These are phyloP conservation scores for Tupaia chinensis DNA, from an alignment of 2,113 vertebrate genomes.

Conservation along the genomic window DNA sequence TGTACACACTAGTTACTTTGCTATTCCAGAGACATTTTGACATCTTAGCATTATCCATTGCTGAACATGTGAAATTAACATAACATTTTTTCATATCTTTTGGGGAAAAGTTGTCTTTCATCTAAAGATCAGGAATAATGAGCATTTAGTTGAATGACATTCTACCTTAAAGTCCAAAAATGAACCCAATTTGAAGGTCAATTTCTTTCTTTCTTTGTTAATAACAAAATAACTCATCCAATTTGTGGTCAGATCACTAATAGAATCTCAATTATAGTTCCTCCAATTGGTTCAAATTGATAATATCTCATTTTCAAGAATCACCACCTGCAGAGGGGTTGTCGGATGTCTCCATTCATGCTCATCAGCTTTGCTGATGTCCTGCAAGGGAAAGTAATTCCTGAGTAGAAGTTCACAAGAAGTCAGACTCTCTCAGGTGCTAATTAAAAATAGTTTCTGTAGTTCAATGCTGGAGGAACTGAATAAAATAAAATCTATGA, in stretches of 20 bases:
- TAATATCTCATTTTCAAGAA: slow-evolving; percentile 66
- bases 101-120: slow-evolving; percentile 61
- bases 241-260: slow-evolving; percentile 61
- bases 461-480: not conserved
- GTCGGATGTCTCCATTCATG: not conserved
- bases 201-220: slow-evolving; percentile 72
- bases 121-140: slow-evolving; percentile 73
- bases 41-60: slow-evolving; percentile 70
- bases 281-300: slow-evolving; percentile 50
- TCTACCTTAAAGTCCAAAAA: slow-evolving; percentile 62
- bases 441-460: slow-evolving; percentile 49
- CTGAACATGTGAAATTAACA: slow-evolving; percentile 66
- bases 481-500: not conserved
- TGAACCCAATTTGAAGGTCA: slow-evolving; percentile 76
- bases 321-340: not conserved
- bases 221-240: slow-evolving; percentile 72
- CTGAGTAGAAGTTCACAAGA: not conserved
- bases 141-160: slow-evolving; percentile 70
- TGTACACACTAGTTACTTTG: slow-evolving; percentile 72
- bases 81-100: slow-evolving; percentile 66
- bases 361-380: not conserved
- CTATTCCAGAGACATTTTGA: slow-evolving; percentile 70
- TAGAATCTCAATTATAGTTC: slow-evolving; percentile 52
- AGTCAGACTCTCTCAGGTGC: not conserved
- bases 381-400: not conserved